phyloP scores from a whole-genome alignment of 2,797 vertebrate genomes.

The Anomalospiza imberbis region DNA sequence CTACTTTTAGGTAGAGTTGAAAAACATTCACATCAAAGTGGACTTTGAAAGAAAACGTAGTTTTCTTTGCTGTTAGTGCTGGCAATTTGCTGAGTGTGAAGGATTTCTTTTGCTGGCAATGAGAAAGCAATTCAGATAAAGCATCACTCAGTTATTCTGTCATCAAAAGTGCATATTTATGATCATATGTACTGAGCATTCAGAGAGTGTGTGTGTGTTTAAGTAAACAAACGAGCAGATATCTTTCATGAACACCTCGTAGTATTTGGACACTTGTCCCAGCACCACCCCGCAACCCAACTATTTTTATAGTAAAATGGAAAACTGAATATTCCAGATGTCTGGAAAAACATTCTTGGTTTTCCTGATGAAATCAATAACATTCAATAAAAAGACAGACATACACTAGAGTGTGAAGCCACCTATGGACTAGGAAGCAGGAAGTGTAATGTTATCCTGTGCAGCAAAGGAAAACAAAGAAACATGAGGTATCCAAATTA shows the following conservation, averaged over 20 bases:
- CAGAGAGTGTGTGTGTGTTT: background rate
- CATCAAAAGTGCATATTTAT: background rate
- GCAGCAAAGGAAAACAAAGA: background rate
- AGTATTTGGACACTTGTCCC: background rate
- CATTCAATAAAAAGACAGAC: background rate
- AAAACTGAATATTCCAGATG: background rate
- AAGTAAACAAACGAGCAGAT: background rate
- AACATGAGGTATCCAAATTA: background rate
- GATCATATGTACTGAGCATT: background rate
- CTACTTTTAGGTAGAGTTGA: background rate
- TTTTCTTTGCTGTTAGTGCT: background rate
- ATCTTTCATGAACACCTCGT: background rate
- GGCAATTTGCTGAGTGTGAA: background rate
- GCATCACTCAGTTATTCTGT: background rate
- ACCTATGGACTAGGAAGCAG: background rate
- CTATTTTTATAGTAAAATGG: background rate
- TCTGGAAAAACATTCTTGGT: background rate
- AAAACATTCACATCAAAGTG: background rate
- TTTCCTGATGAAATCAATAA: background rate
- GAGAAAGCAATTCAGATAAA: background rate
- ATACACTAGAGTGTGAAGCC: background rate
- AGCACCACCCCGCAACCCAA: rapidly evolving
- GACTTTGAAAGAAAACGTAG: background rate
- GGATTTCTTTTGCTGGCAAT: background rate
- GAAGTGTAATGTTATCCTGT: background rate